These are phyloP conservation scores for Salvelinus namaycush DNA, from an alignment of 2,113 vertebrate species.

Conservation along the genomic window DNA sequence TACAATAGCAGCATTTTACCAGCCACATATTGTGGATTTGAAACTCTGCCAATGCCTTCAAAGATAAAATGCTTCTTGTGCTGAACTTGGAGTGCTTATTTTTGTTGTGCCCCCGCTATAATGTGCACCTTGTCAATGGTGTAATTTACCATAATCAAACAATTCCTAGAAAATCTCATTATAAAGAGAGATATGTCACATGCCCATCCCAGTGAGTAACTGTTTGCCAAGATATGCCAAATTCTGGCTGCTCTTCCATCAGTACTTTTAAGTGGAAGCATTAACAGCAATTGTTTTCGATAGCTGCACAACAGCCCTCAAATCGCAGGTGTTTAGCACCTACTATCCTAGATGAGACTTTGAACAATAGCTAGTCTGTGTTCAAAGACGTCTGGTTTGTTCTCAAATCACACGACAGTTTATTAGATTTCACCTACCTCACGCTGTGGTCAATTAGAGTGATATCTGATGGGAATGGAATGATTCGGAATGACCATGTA, in stretches of 20 bases:
- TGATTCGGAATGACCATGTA: background rate
- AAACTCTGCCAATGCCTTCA: conserved; percentile 17
- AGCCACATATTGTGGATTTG: background rate
- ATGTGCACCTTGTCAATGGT: conserved; percentile 2
- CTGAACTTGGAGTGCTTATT: conserved; percentile 15
- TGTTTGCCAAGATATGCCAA: background rate
- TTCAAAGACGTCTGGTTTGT: conserved; percentile 26
- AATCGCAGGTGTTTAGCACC: background rate
- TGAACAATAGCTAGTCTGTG: conserved; percentile 1
- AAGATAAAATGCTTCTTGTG: background rate
- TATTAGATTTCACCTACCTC: background rate
- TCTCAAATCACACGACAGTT: conserved; percentile 13
- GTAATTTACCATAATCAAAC: background rate
- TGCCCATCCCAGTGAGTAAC: background rate
- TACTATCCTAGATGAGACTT: background rate
- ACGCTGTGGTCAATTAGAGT: conserved; percentile 15
- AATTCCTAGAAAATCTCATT: background rate
- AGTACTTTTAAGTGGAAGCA: background rate
- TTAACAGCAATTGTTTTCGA: background rate
- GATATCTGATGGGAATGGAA: background rate
- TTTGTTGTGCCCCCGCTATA: conserved; percentile 18
- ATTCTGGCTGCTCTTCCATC: background rate
- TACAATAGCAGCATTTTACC: conserved; percentile 34
- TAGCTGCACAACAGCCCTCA: too few relatives aligned
- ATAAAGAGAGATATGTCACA: background rate